Conservation (phyloP, 2,113 vertebrate species). For the Oriolus oriolus region DNA sequence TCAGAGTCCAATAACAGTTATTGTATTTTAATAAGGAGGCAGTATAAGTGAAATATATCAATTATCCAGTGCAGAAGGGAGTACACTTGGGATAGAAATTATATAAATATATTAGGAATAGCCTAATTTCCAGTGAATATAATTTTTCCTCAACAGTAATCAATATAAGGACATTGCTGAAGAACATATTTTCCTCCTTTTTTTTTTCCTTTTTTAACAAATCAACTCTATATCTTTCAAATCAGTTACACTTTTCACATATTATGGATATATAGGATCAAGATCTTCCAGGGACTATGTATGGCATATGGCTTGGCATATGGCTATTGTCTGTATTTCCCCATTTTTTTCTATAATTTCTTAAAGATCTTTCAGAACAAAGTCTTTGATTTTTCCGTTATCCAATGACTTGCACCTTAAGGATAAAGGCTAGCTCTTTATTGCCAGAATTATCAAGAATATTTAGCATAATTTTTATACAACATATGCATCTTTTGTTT, state of each 20-base stretch:
- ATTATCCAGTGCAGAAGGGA: not conserved
- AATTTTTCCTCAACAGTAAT: not conserved
- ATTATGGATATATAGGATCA: not conserved
- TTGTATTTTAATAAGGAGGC: not conserved
- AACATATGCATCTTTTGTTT: not conserved
- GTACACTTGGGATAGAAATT: not conserved
- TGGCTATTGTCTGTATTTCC: not conserved
- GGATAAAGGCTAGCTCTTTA: not conserved
- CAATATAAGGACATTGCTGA: not conserved
- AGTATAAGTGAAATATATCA: not conserved
- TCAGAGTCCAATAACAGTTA: not conserved
- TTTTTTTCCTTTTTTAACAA: not conserved
- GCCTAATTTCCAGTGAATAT: not conserved
- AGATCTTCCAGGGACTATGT: not conserved
- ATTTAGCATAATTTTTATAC: not conserved
- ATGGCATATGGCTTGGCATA: not conserved
- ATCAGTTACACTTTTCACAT: not conserved
- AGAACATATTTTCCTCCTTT: not conserved
- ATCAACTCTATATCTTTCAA: not conserved
- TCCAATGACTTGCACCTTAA: not conserved
- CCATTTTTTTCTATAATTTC: not conserved
- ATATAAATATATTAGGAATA: not conserved
- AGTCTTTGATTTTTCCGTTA: conserved; percentile 7
- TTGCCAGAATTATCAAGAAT: not conserved
- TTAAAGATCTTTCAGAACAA: conserved; percentile 7